These are phyloP conservation scores for Lethrus apterus DNA, from an alignment of 1,140 invertebrate species.

Conservation along the genomic window DNA sequence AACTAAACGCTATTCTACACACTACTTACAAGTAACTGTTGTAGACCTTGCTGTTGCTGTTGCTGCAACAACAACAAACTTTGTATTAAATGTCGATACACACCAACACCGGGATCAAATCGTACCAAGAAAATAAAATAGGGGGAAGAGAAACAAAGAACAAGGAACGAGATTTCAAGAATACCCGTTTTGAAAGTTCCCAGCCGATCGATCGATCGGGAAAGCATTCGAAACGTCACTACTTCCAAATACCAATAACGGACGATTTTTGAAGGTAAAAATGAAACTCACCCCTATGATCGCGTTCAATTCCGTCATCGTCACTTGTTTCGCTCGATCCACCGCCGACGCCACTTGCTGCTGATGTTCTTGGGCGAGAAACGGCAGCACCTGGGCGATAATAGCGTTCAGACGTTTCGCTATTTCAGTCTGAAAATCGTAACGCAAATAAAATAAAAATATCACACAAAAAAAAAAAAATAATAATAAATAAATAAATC, in stretches of 20 bases:
- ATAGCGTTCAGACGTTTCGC: conserved; percentile 87
- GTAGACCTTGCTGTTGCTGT: conserved; percentile 72
- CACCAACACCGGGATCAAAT: conserved; percentile 25
- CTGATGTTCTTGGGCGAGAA: conserved; percentile 89
- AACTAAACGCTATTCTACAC: too few species aligned
- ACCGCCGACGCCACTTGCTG: conserved; percentile 88
- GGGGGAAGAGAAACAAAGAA: conserved; percentile 1
- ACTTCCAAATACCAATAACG: too few species aligned
- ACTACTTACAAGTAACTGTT: conserved; percentile 55
- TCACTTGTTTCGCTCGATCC: conserved; percentile 92
- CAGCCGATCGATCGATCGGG: too few species aligned
- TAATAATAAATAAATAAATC: too few species aligned
- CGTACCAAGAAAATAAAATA: conserved; percentile 3
- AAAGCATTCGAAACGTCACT: too few species aligned
- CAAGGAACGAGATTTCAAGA: background rate
- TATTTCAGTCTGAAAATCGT: conserved; percentile 88
- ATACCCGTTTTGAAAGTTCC: too few species aligned
- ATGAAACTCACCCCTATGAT: conserved; percentile 74
- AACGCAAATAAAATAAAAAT: too few species aligned
- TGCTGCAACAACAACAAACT: conserved; percentile 47
- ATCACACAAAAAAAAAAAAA: too few species aligned
- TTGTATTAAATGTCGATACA: conserved; percentile 32
- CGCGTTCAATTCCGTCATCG: conserved; percentile 86
- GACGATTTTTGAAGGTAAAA: conserved; percentile 4
- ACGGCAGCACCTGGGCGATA: conserved; percentile 84